Conservation (phyloP, 2,113 vertebrate species). For the Otus sunia region DNA sequence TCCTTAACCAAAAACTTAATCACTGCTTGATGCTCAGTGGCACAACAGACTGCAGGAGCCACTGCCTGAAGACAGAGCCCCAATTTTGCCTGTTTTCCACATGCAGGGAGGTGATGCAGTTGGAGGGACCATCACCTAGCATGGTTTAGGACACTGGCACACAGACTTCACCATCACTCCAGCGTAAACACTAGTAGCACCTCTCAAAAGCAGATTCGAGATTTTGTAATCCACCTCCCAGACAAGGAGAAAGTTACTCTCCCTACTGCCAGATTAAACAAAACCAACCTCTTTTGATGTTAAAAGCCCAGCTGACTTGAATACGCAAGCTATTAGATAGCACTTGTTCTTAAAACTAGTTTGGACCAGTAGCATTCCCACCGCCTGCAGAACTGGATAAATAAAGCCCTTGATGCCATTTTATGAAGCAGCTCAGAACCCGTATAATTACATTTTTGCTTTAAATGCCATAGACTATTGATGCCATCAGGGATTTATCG, state of each 20-base stretch:
- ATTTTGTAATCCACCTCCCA: not conserved
- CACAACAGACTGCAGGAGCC: not conserved
- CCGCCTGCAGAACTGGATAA: not conserved
- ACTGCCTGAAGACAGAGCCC: not conserved
- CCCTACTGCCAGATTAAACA: not conserved
- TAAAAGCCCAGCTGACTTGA: not conserved
- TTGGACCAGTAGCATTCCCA: not conserved
- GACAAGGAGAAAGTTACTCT: not conserved
- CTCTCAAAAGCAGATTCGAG: not conserved
- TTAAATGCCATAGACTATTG: not conserved
- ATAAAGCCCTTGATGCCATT: not conserved
- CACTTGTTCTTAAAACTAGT: not conserved
- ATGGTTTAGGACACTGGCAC: not conserved
- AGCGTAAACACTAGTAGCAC: not conserved
- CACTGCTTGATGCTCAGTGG: not conserved
- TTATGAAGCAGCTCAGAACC: not conserved
- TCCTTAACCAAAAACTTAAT: not conserved
- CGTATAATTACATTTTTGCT: not conserved
- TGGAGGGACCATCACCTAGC: not conserved
- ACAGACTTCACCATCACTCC: too few relatives aligned
- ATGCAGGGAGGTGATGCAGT: rapidly evolving
- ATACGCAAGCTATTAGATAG: not conserved
- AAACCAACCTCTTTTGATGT: not conserved
- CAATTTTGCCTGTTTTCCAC: not conserved
- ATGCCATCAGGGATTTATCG: not conserved